Evolutionary conservation across 2,797 vertebrate species (phyloP).

Genomic region (Euphonia xanthogaster): DNA sequence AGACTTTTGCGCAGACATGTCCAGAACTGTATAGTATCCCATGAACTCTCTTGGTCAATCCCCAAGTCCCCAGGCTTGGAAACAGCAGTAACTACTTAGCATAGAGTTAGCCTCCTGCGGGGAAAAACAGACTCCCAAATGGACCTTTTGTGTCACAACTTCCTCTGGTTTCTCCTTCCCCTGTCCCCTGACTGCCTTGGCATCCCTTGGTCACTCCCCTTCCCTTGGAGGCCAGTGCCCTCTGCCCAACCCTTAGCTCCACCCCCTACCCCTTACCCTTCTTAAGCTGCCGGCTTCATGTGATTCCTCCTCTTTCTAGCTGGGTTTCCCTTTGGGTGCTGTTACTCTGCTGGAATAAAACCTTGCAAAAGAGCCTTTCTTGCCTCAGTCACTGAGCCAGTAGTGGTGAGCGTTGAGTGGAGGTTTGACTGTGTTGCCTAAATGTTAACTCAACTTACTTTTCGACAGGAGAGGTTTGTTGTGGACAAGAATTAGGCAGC

Average conservation of each 20-base stretch:
- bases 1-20: background rate
- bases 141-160: background rate
- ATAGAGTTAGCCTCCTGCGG: background rate
- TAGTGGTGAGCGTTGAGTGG: background rate
- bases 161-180: background rate
- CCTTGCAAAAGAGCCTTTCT: background rate
- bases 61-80: background rate
- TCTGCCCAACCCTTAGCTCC: background rate
- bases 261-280: background rate
- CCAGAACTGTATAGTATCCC: background rate
- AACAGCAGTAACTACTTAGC: background rate
- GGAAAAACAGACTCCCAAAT: background rate
- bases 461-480: background rate
- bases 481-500: background rate
- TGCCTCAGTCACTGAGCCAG: background rate
- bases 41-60: background rate
- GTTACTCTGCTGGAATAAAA: background rate
- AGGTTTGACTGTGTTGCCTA: background rate
- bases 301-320: background rate
- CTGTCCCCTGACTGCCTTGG: background rate
- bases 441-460: background rate
- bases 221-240: background rate
- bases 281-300: rapidly evolving
- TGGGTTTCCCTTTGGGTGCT: rapidly evolving
- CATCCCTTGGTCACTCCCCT: background rate